Conservation (phyloP, 1,140 invertebrate genomes). For the Uloborus diversus region DNA sequence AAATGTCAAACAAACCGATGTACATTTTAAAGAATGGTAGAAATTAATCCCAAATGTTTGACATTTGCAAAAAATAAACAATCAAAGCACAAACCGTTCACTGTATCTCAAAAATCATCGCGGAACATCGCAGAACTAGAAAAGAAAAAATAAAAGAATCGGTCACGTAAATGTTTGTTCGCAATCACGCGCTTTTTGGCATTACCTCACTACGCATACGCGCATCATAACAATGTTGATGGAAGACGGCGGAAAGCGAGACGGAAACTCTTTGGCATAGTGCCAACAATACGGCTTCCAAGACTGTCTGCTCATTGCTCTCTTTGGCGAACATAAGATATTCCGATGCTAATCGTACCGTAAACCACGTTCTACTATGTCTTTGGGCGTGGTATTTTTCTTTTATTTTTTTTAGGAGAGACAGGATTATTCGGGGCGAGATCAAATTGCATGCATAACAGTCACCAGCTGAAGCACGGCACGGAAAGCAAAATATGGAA, state of each 20-base stretch:
- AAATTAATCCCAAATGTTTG: too few species aligned
- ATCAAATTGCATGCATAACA: too few species aligned
- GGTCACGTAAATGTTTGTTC: slow-evolving; percentile 22
- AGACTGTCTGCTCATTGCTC: neutral
- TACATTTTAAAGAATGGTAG: too few species aligned
- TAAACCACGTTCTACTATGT: too few species aligned
- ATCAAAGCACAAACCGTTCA: too few species aligned
- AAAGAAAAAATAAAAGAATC: slow-evolving; percentile 2
- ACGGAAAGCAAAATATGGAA: too few species aligned
- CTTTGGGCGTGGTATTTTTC: too few species aligned
- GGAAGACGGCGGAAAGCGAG: neutral
- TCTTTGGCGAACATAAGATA: slow-evolving; percentile 13
- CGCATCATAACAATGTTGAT: slow-evolving; percentile 31
- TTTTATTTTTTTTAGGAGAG: too few species aligned
- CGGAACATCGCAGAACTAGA: slow-evolving; percentile 19
- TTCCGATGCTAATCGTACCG: neutral
- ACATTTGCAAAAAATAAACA: too few species aligned
- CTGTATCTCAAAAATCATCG: slow-evolving; percentile 19
- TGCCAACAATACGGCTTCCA: slow-evolving; percentile 5
- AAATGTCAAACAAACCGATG: slow-evolving; percentile 38
- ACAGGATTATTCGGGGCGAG: too few species aligned
- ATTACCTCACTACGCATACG: slow-evolving; percentile 22
- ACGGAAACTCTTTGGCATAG: slow-evolving; percentile 11
- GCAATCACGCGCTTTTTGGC: slow-evolving; percentile 43
- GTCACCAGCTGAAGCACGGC: too few species aligned